phyloP scores from a whole-genome alignment of 1,140 invertebrate species.

The Euura lappo region DNA sequence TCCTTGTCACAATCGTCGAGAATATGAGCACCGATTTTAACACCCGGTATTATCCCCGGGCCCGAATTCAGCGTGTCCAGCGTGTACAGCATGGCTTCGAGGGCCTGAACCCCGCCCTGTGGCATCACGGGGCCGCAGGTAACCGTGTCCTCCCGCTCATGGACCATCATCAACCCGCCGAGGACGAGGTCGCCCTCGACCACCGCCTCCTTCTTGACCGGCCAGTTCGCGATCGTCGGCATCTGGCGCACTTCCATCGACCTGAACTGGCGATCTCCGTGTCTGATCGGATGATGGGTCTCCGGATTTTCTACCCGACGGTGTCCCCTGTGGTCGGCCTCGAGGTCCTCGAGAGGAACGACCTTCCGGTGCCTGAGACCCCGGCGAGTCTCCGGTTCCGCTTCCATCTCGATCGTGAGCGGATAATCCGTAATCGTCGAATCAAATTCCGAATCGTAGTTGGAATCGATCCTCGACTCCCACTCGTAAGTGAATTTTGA shows the following conservation, averaged over 20 bases:
- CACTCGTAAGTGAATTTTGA: conserved; percentile 13
- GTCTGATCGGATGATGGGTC: conserved; percentile 39
- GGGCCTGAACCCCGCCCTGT: conserved; percentile 88
- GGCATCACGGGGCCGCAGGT: conserved; percentile 94
- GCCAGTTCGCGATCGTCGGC: conserved; percentile 66
- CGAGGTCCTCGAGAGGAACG: too few species aligned
- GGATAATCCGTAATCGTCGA: not conserved
- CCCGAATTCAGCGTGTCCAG: conserved; percentile 81
- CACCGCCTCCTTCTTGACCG: conserved; percentile 83
- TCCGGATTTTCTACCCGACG: conserved; percentile 30
- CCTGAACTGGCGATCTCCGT: conserved; percentile 35
- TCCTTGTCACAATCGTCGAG: conserved; percentile 97
- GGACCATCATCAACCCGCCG: conserved; percentile 95
- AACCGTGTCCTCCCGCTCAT: conserved; percentile 83
- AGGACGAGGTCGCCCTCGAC: conserved; percentile 85
- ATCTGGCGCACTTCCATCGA: conserved; percentile 33
- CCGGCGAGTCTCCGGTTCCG: not conserved
- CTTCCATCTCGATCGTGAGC: not conserved
- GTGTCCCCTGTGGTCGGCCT: not conserved
- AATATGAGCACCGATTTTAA: conserved; percentile 86
- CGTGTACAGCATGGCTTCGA: conserved; percentile 93
- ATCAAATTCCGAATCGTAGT: conserved; percentile 10
- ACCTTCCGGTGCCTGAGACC: not conserved
- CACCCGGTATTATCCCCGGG: conserved; percentile 71
- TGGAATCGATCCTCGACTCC: conserved; percentile 10